Evolutionary conservation across 2,797 vertebrate species (phyloP).

Genomic region (Tenualosa ilisha): DNA sequence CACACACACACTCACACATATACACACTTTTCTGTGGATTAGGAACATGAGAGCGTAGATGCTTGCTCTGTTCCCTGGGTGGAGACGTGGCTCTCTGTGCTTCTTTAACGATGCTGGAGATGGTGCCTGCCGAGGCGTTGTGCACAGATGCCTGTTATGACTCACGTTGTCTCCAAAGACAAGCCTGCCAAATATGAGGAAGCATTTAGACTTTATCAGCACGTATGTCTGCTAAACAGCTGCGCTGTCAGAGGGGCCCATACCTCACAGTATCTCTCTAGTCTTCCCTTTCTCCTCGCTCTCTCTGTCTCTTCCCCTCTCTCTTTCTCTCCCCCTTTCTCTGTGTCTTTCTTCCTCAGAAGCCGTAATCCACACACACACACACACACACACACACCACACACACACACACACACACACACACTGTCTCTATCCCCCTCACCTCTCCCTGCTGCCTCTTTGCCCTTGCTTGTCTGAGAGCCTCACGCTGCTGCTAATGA

Average conservation of each 20-base stretch:
- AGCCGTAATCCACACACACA: not conserved
- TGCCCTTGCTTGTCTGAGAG: not conserved
- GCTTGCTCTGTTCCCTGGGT: too few species aligned
- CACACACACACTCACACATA: too few species aligned
- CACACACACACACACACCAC: slow-evolving; percentile 5
- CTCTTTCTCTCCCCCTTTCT: not conserved
- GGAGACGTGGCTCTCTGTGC: too few species aligned
- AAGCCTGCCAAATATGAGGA: not conserved
- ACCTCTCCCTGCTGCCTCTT: not conserved
- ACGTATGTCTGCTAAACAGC: not conserved
- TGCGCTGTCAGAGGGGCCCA: not conserved
- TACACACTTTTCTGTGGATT: too few species aligned
- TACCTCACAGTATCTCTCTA: not conserved
- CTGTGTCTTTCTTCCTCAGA: not conserved
- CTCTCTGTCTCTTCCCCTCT: not conserved
- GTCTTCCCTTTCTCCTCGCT: not conserved
- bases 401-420: slow-evolving; percentile 12
- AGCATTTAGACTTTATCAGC: not conserved
- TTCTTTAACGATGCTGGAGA: too few species aligned
- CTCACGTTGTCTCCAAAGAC: not conserved
- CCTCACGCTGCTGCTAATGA: not conserved
- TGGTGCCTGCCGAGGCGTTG: too few species aligned
- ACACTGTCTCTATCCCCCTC: not conserved
- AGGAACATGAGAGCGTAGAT: too few species aligned
- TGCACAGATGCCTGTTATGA: not conserved